Evolutionary conservation across 35 echinoderm and acorn worm genomes (phyloP).

Genomic region (Eucidaris tribuloides): DNA sequence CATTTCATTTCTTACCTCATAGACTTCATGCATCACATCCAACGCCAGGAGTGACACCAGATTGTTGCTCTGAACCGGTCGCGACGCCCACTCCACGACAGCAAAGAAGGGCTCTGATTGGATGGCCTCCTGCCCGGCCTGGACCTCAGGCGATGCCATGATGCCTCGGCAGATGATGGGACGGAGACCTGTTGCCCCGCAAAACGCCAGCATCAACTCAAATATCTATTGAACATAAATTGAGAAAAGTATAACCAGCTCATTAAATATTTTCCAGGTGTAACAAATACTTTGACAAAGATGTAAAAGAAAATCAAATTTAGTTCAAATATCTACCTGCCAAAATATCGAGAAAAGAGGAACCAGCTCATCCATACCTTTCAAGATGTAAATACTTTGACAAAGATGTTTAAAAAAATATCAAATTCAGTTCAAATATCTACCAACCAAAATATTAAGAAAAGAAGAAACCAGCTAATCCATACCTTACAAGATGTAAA

Average conservation of each 20-base stretch:
- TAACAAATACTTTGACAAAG: too few relatives aligned
- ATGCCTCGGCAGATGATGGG: conserved; percentile 47
- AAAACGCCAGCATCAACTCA: conserved; percentile 71
- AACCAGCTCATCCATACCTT: too few relatives aligned
- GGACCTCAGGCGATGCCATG: conserved; percentile 30
- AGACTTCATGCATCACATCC: conserved; percentile 61
- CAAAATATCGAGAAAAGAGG: too few relatives aligned
- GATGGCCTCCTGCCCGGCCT: neutral
- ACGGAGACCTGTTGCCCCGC: conserved; percentile 32
- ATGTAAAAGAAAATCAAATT: too few relatives aligned
- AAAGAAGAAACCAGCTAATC: too few relatives aligned
- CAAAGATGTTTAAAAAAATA: too few relatives aligned
- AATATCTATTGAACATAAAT: conserved; percentile 66
- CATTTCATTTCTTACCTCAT: conserved; percentile 52
- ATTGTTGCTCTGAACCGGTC: conserved; percentile 22
- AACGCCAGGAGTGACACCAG: conserved; percentile 47
- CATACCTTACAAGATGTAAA: too few relatives aligned
- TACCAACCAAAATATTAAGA: too few relatives aligned
- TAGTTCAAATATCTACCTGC: too few relatives aligned
- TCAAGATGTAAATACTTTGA: too few relatives aligned
- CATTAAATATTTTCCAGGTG: too few relatives aligned
- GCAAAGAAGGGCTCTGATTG: conserved; percentile 56
- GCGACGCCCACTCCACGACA: conserved; percentile 47
- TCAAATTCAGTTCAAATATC: conserved; percentile 80
- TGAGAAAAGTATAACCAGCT: too few relatives aligned